Percentiles rank a stretch among this genome's conserved stretches.
phyloP scores from a whole-genome alignment of 2,888 invertebrate genomes.

The Pterostichus niger region DNA sequence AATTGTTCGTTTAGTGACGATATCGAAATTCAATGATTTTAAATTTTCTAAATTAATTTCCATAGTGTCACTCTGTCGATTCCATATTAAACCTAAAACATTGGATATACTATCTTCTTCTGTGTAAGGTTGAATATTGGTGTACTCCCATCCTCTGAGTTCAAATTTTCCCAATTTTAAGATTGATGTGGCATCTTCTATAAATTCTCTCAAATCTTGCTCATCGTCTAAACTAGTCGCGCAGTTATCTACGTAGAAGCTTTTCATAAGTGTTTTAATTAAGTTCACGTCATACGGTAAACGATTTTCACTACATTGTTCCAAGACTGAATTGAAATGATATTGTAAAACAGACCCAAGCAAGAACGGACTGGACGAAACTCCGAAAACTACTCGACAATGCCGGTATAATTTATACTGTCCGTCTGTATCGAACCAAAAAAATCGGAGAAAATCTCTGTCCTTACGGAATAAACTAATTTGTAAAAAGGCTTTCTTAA shows the following conservation, averaged over 20 bases:
- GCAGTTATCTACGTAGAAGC: conserved; percentile 13
- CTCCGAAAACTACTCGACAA: conserved; percentile 65
- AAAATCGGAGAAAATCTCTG: conserved; percentile 19
- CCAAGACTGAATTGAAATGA: conserved; percentile 44
- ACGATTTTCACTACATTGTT: not conserved
- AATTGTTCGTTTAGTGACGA: too few species aligned
- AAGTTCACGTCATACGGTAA: not conserved
- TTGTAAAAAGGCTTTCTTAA: conserved; percentile 46
- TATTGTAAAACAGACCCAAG: conserved; percentile 54
- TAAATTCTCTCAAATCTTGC: not conserved
- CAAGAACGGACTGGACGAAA: conserved; percentile 63
- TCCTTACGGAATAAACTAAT: not conserved
- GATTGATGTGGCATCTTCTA: not conserved
- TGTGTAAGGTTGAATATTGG: not conserved
- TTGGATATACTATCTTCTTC: not conserved
- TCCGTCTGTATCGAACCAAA: not conserved
- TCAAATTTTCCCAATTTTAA: not conserved
- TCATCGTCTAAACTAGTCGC: not conserved
- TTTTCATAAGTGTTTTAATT: not conserved
- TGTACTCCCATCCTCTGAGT: conserved; percentile 20
- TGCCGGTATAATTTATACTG: conserved; percentile 56
- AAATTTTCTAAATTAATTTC: not conserved
- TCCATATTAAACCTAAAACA: too few species aligned
- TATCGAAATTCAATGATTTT: not conserved
- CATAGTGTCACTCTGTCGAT: not conserved